Conservation (phyloP, 2,888 invertebrate species). For the Ophion costatus region DNA sequence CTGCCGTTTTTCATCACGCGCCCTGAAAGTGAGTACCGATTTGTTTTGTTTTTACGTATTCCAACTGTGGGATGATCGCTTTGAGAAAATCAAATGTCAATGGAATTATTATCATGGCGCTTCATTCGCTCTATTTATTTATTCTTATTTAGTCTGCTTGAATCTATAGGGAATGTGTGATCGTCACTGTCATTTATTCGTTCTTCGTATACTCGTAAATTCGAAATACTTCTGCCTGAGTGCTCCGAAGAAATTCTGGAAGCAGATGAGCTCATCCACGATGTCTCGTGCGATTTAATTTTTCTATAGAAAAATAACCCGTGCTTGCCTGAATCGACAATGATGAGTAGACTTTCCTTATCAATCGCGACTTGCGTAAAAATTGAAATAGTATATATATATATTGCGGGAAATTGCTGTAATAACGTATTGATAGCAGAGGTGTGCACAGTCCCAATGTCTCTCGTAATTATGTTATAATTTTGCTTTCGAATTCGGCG, state of each 20-base stretch:
- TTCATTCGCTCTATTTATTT: neutral
- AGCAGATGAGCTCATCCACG: neutral
- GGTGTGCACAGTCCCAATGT: no score
- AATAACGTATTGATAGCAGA: no score
- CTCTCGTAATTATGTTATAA: neutral
- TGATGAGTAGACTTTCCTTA: neutral
- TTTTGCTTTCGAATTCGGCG: neutral
- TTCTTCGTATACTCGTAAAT: neutral
- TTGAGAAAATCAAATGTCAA: neutral
- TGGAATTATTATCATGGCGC: neutral
- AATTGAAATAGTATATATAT: no score
- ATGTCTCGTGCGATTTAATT: neutral
- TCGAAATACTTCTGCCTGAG: neutral
- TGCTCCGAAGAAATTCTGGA: neutral
- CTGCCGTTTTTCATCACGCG: conserved; percentile 74
- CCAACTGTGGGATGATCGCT: neutral
- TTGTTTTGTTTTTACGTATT: neutral
- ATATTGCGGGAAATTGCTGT: no score
- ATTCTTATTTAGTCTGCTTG: neutral
- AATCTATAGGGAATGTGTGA: neutral
- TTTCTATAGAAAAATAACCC: neutral
- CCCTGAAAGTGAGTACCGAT: conserved; percentile 73
- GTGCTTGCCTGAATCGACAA: neutral
- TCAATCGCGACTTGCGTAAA: neutral
- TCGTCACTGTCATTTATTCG: neutral